Evolutionary conservation across 2,888 invertebrate species (phyloP).

Genomic region (Ferdinandea cuprea): DNA sequence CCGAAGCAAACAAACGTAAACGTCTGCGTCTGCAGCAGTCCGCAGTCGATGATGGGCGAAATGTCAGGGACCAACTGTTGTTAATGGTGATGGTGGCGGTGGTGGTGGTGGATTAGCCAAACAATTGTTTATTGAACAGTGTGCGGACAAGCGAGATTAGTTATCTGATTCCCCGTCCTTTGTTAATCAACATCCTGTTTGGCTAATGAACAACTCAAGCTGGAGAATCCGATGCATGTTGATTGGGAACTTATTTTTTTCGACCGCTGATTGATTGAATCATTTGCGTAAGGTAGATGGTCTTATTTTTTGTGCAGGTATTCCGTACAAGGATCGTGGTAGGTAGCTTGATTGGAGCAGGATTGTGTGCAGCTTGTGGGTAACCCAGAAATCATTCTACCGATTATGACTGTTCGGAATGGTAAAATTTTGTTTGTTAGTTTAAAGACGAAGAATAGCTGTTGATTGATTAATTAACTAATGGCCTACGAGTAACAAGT

Average conservation of each 20-base stretch:
- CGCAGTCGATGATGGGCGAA: constrained; percentile 43
- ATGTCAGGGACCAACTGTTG: constrained; percentile 34
- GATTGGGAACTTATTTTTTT: constrained; percentile 61
- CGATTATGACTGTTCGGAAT: too few relatives aligned
- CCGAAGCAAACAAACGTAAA: constrained; percentile 47
- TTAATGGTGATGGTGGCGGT: constrained; percentile 26
- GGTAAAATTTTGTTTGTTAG: too few relatives aligned
- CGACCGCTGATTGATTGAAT: constrained; percentile 60
- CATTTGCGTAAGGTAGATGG: constrained; percentile 40
- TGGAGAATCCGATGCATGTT: constrained; percentile 41
- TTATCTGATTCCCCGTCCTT: constrained; percentile 73
- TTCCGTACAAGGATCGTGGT: neutral
- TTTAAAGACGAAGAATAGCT: too few relatives aligned
- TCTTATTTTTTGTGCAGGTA: neutral
- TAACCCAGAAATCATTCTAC: too few relatives aligned
- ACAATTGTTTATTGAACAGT: constrained; percentile 73
- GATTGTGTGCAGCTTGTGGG: too few relatives aligned
- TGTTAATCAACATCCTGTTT: constrained; percentile 72
- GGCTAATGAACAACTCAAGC: constrained; percentile 70
- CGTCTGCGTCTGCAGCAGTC: constrained; percentile 39
- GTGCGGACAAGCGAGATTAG: constrained; percentile 72
- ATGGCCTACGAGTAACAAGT: too few relatives aligned
- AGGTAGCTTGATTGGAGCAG: too few relatives aligned
- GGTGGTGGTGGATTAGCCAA: constrained; percentile 66
- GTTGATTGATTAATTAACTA: too few relatives aligned